Conservation (phyloP, 2,888 invertebrate genomes). For the Leucozona laternaria region DNA sequence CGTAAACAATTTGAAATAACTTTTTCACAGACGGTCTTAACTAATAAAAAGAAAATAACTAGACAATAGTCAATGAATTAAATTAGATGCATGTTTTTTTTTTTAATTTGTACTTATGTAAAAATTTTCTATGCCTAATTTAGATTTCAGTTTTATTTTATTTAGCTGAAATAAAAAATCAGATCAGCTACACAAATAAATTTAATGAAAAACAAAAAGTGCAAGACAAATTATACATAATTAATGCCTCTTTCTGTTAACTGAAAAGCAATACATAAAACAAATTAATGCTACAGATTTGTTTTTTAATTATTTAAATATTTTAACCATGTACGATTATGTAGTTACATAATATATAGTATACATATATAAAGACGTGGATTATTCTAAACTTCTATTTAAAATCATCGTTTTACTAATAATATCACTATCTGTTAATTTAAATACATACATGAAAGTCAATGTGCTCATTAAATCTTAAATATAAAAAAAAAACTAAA, state of each 20-base stretch:
- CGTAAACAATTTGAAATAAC: background rate
- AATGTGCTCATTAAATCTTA: conserved; percentile 42
- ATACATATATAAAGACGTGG: conserved; percentile 4
- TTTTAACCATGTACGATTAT: background rate
- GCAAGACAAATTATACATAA: background rate
- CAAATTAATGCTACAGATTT: background rate
- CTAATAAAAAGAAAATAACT: background rate
- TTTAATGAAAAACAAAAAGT: background rate
- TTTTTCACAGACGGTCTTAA: background rate
- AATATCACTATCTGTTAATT: background rate
- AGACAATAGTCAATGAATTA: background rate
- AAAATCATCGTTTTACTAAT: conserved; percentile 20
- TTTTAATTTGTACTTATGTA: background rate
- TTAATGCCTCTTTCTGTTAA: conserved; percentile 44
- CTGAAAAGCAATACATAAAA: conserved; percentile 61
- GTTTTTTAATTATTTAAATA: background rate
- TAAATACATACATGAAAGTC: background rate
- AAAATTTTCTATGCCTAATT: background rate
- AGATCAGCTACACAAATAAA: background rate
- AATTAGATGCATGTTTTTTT: background rate
- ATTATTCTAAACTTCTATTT: conserved; percentile 41
- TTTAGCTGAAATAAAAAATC: conserved; percentile 23
- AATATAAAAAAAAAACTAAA: background rate
- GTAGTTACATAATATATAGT: background rate
- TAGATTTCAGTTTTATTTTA: background rate